Base-by-base conservation (phyloP, 2,113 vertebrate species). In the Phrynosoma blainvillii region DNA sequence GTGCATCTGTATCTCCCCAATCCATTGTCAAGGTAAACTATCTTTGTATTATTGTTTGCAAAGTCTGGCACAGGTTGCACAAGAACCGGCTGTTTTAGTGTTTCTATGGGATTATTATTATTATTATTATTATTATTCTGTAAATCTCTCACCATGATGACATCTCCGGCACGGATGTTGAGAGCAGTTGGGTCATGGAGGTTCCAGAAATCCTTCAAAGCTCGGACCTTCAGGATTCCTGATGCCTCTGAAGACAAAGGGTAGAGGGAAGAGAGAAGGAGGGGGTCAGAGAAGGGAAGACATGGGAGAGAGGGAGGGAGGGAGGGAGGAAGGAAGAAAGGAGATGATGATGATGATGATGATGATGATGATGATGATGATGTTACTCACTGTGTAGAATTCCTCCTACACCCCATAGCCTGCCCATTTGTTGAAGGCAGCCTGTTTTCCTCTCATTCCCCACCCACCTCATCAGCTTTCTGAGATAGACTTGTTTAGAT, bases 131-230 rank as follows among this genome's bases (percentile, higher is more conserved):
- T 36, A 36, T 36, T 36, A 65, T 0, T 74, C 0, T 0, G 84
- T 25, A 47, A 27, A 30, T 14, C 20, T 87, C 96, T 97, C 95
- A 99, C 99, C 96, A 96, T 99, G 93, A 99, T 99, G 93, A 99
- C 71, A 0, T 99, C 98, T 84, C 99, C 98, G 0, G 99, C 98
- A 20, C 98, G 97, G 90, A 99, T 90, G 0, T 99, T 99, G 91
- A 99, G 98, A 42, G 98, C 98, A 0, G 99, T 99, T 0, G 98
- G 99, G 3, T 99, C 99, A 0, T 99, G 98, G 25, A 99, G 96
- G 94, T 99, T 99, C 98, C 98, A 99, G 94, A 98, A 99, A 88
- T 99, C 99, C 96, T 99, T 99, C 91, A 99, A 95, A 3, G 99
- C 98, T 91, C 99, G 95, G 74, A 99, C 99, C 96, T 99, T 98